Conservation (phyloP, 2,888 invertebrate species). For the Axea sp. region DNA sequence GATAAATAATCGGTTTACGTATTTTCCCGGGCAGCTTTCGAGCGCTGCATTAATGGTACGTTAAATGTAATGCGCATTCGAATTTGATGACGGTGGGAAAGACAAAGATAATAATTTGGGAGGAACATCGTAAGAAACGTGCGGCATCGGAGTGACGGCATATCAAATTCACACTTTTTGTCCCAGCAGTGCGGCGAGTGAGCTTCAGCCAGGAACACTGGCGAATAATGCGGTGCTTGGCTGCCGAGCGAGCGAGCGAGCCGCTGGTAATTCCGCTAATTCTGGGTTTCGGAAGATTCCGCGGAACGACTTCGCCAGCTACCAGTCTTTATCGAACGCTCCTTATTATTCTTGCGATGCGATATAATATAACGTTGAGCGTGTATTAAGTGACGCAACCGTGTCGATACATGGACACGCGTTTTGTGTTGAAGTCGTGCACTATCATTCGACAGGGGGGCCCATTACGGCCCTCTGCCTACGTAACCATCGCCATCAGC, state of each 20-base stretch:
- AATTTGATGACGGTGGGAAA: conserved; percentile 53
- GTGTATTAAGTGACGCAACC: conserved; percentile 51
- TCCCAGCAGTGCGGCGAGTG: conserved; percentile 42
- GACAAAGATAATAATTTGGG: conserved; percentile 57
- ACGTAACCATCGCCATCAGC: conserved; percentile 66
- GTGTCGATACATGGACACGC: conserved; percentile 38
- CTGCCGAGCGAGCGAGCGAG: conserved; percentile 64
- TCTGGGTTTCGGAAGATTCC: conserved; percentile 73
- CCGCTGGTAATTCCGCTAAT: conserved; percentile 76
- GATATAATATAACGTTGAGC: conserved; percentile 62
- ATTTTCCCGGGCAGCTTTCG: conserved; percentile 26
- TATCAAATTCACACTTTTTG: conserved; percentile 63
- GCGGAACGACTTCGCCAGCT: conserved; percentile 67
- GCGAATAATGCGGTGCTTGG: conserved; percentile 68
- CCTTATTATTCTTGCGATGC: conserved; percentile 70
- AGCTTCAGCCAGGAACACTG: conserved; percentile 58
- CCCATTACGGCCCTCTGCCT: conserved; percentile 69
- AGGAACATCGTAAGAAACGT: conserved; percentile 36
- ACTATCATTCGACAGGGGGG: conserved; percentile 71
- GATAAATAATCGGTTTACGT: conserved; percentile 55
- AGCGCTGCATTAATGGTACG: conserved; percentile 49
- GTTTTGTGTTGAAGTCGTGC: conserved; percentile 63
- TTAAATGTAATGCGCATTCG: conserved; percentile 35
- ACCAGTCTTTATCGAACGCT: conserved; percentile 73
- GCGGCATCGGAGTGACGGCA: conserved; percentile 53